Evolutionary conservation across 2,797 vertebrate genomes (phyloP), one percentile per base, ranked within the genome.

Genomic region (Taeniopygia guttata): DNA sequence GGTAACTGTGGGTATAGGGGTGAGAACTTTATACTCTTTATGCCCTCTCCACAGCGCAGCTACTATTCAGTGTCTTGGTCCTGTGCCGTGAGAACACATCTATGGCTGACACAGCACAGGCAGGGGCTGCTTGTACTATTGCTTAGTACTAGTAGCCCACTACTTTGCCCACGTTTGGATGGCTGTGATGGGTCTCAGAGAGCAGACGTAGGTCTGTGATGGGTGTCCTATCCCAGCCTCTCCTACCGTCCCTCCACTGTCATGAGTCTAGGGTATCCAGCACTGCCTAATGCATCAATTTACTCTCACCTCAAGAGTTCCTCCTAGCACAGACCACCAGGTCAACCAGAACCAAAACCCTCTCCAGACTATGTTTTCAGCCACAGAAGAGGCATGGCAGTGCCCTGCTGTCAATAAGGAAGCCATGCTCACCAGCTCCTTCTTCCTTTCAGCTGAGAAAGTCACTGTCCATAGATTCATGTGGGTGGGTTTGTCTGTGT

Each of bases 21-120:
- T 46, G 42, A 67, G 59, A 67, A n/a, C 14, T 74, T 89, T 46
- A 32, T 42, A 54, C 6, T 40, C 63, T 5, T n/a, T 56, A 2
- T 32, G 26, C 11, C 30, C 34, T 46, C 56, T 77, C 75, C 22
- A n/a, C 6, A 56, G 29, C 1, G 0, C 49, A 74, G 81, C 21
- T 84, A 36, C 21, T 78, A 5, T 23, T 81, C 46, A 15, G 2
- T 51, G 25, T 62, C 85, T 82, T 62, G 43, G 27, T 69, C 20
- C 56, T 67, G 20, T 73, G 70, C 64, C 0, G 0, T 60, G 18
- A 90, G 80, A 78, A 64, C 54, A 75, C 14, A 3, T 59, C 48
- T n/a, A 30, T 0, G 0, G 48, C 42, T 76, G 36, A 66, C 43
- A 52, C 0, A 0, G 32, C n/a, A 11, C 6, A 51, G 26, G 40